Percentiles rank a stretch among this genome's conserved stretches.
These are phyloP conservation scores for Caenorhabditis sp. DNA, from an alignment of 2,888 invertebrate species.

Conservation along the genomic window DNA sequence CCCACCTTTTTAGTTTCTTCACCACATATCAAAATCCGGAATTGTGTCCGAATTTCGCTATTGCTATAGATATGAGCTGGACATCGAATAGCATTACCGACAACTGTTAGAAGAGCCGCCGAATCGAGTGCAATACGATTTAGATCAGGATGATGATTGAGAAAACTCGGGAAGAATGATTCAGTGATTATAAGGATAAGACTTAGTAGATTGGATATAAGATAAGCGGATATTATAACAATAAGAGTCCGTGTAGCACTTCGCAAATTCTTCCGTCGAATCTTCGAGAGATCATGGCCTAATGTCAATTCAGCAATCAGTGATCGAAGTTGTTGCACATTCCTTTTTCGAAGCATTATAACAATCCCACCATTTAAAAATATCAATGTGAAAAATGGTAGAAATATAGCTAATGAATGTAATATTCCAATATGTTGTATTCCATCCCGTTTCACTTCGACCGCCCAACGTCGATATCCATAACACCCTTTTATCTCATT, in stretches of 20 bases:
- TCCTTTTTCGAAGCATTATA: constrained; percentile 65
- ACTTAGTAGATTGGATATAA: constrained; percentile 65
- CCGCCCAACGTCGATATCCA: constrained; percentile 40
- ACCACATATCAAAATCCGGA: constrained; percentile 52
- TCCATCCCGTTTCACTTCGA: constrained; percentile 33
- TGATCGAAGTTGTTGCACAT: constrained; percentile 68
- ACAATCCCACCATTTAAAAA: constrained; percentile 70
- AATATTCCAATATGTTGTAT: constrained; percentile 40
- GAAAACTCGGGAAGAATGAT: constrained; percentile 65
- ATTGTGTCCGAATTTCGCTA: constrained; percentile 66
- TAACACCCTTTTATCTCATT: no score
- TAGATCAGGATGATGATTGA: constrained; percentile 54
- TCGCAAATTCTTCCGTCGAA: constrained; percentile 59
- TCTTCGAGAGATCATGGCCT: constrained; percentile 67
- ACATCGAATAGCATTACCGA: constrained; percentile 69
- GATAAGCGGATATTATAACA: constrained; percentile 67
- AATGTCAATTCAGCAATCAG: constrained; percentile 68
- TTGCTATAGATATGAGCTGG: constrained; percentile 68
- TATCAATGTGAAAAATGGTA: constrained; percentile 67
- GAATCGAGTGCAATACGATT: constrained; percentile 62
- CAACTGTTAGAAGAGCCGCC: constrained; percentile 62
- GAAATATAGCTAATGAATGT: constrained; percentile 52
- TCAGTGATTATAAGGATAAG: constrained; percentile 64
- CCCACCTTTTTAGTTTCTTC: constrained; percentile 31
- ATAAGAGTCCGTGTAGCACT: constrained; percentile 65